Conservation (phyloP, 2,797 vertebrate species). For the Tapirus indicus region DNA sequence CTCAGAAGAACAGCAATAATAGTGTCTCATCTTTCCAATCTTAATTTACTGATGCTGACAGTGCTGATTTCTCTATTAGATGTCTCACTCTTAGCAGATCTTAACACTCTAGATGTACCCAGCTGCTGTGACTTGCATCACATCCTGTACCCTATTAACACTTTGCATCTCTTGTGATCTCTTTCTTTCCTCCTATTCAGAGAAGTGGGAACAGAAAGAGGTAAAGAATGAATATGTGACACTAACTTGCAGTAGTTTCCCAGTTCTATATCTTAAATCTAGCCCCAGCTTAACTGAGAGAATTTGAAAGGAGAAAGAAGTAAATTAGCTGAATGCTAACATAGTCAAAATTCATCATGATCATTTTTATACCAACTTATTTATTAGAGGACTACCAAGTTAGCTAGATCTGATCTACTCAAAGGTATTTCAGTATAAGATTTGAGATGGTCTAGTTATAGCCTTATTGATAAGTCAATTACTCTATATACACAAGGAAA, state of each 20-base stretch:
- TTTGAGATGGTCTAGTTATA: neutral
- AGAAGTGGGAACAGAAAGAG: neutral
- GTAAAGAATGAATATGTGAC: neutral
- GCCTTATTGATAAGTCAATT: neutral
- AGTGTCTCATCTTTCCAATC: neutral
- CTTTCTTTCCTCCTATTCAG: neutral
- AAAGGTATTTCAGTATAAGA: neutral
- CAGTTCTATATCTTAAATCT: neutral
- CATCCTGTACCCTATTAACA: neutral
- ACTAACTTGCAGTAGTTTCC: neutral
- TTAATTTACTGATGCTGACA: conserved; percentile 27
- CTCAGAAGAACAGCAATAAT: neutral
- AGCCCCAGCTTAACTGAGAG: neutral
- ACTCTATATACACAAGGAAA: neutral
- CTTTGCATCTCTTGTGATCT: neutral
- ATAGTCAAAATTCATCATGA: neutral
- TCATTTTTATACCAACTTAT: neutral
- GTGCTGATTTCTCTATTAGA: neutral
- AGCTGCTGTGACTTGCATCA: neutral
- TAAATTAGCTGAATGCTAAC: neutral
- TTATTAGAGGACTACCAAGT: neutral
- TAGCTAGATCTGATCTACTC: neutral
- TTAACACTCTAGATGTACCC: neutral
- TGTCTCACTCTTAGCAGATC: neutral
- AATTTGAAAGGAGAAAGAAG: neutral